Conservation (phyloP, 1,140 invertebrate species). For the Drosophila burlai region DNA sequence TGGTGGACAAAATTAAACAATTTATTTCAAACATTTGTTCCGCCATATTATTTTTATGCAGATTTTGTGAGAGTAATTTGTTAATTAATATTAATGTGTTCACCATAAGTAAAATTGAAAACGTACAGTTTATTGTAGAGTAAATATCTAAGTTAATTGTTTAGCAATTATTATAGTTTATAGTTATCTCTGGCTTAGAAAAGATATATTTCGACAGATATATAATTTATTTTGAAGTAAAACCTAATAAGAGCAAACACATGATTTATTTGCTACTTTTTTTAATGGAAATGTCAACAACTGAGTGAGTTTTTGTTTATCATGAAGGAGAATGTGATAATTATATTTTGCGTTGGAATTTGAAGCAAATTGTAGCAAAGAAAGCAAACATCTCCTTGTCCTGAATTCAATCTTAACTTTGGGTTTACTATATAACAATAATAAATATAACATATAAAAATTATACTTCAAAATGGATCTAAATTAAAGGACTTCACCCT, state of each 20-base stretch:
- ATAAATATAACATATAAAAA: not conserved
- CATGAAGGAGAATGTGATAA: not conserved
- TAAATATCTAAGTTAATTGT: not conserved
- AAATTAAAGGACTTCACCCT: not conserved
- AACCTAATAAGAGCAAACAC: not conserved
- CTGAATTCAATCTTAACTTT: no score
- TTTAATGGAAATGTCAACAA: not conserved
- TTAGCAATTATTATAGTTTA: not conserved
- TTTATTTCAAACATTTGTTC: not conserved
- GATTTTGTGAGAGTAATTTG: not conserved
- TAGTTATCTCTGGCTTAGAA: not conserved
- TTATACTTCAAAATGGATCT: not conserved
- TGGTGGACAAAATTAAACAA: conserved; percentile 1
- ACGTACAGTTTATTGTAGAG: not conserved
- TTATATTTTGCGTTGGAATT: not conserved
- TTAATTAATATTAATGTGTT: no score
- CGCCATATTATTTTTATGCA: not conserved
- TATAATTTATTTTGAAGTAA: not conserved
- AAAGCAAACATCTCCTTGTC: not conserved
- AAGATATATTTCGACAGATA: not conserved
- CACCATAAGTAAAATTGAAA: not conserved
- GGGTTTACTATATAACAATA: not conserved
- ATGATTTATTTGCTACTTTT: not conserved
- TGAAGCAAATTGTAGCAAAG: not conserved
- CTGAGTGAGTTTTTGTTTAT: not conserved